Evolutionary conservation across 1,140 invertebrate genomes (phyloP), one percentile per base, ranked within the genome.

Genomic region (Neodiprion fabricii): DNA sequence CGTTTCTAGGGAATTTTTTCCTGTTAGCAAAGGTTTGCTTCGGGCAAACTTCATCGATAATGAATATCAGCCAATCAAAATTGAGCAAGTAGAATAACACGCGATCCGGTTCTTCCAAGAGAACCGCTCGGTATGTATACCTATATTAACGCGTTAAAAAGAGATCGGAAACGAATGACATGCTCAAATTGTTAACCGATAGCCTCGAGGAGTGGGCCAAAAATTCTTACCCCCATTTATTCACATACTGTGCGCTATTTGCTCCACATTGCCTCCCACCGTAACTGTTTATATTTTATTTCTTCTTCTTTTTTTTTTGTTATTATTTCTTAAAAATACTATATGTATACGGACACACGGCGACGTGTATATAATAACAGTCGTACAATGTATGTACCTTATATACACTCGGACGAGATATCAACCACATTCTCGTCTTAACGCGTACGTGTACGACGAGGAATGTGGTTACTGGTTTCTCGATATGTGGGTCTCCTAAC

Each of bases 141-240:
- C 17, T 21, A 40, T 40, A 40, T 5, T 0, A 40, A 40, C 28
- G 28, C 28, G 28, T 40, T 40, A 40, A 40, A 40, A 61, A 61
- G 53, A 61, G 53, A 61, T 61, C 53, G 49, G 71, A 76, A 48
- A 76, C 74, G 67, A 70, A 77, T 76, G 71, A 61, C 53, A 53
- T 49, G 12, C 21, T 23, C 8, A 21, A 67, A 50, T 17, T 61
- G 47, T 53, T 73, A 74, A 77, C 74, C 76, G 72, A 73, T 28
- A 73, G 68, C 74, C 70, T 49, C 70, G 14, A 53, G 74, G 65
- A 53, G 47, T 77, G 74, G 76, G 70, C 76, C 71, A 77, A 77
- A 40, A 40, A 77, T 77, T 61, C 70, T 48, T 77, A 70, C 40
- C 74, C 53, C 7, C 53, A 61, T 61, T 40, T 61, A 17, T 61